Conservation (phyloP, 2,113 vertebrate species). For the Esox niger region DNA sequence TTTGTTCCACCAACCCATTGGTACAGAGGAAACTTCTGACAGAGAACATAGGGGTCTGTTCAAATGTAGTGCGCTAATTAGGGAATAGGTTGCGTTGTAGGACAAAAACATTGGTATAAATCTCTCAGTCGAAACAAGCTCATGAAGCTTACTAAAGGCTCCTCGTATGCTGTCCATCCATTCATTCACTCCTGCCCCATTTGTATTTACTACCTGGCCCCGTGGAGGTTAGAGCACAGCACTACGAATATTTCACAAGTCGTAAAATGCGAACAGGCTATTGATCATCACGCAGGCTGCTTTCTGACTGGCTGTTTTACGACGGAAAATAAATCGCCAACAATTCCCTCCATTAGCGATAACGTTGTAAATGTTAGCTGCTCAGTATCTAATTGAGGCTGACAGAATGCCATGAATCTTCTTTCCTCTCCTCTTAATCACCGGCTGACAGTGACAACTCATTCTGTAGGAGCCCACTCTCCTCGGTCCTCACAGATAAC, state of each 20-base stretch:
- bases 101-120: too few relatives aligned
- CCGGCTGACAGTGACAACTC: slow-evolving; percentile 39
- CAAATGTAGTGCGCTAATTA: slow-evolving; percentile 6
- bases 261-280: slow-evolving; percentile 39
- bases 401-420: not conserved
- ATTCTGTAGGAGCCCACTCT: slow-evolving; percentile 40
- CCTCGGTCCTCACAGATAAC: slow-evolving; percentile 21
- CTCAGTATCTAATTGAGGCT: too few relatives aligned
- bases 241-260: slow-evolving; percentile 39
- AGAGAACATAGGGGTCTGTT: too few relatives aligned
- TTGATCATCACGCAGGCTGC: too few relatives aligned
- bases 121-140: not conserved
- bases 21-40: too few relatives aligned
- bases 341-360: too few relatives aligned
- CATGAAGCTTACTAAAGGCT: not conserved
- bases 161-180: slow-evolving; percentile 7
- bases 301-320: too few relatives aligned
- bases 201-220: slow-evolving; percentile 37
- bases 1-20: too few relatives aligned
- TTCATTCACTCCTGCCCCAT: slow-evolving; percentile 14
- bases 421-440: slow-evolving; percentile 56
- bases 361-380: too few relatives aligned
- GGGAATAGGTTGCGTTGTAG: not conserved
- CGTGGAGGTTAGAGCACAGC: not conserved
- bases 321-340: too few relatives aligned